Base-by-base conservation (phyloP, 2,113 vertebrate species). In the Corvus moneduloides region DNA sequence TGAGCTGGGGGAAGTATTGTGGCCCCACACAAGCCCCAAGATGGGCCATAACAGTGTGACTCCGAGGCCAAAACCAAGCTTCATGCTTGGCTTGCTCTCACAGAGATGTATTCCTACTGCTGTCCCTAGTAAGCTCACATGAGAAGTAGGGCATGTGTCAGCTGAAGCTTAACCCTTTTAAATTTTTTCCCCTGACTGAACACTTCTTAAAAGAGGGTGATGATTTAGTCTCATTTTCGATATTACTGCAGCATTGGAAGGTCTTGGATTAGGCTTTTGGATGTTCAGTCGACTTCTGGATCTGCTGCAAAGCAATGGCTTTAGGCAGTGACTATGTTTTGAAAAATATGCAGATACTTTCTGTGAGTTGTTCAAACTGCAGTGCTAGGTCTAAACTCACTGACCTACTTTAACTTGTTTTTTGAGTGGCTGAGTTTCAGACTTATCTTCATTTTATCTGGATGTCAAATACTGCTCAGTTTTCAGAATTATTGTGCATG, bases 391-490 rank as follows among this genome's bases (percentile, higher is more conserved):
- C 87, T 92, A 83, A 94, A 95, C 75, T 97, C 78, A n/a, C 46
- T 95, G 96, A 96, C 93, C 95, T 96, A 95, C 86, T 96, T 94
- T 84, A 82, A 92, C 72, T 81, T 90, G 71, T 41, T 81, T 81
- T 90, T 89, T 76, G 76, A 93, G 46, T 37, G 20, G 69, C 90
- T 93, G 59, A 82, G 67, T 94, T 93, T 89, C 88, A 90, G 73
- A 68, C 52, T 93, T 93, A 92, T 48, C 89, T 91, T 83, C 71
- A 55, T 88, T 89, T 90, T 81, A 93, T 94, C 92, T 94, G 75
- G 62, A 75, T 64, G 55, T 86, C 84, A 73, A 93, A 86, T 86
- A 91, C 49, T 41, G 44, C 75, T 91, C 63, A 24, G 86, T 61
- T 95, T 94, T 95, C 95, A 90, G 77, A 89, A 90, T 94, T 89